A percentile compares a stretch with the other conserved stretches of the same genome.
These are phyloP conservation scores for Philantomba maxwellii DNA, from an alignment of 2,113 vertebrate genomes.

Conservation along the genomic window DNA sequence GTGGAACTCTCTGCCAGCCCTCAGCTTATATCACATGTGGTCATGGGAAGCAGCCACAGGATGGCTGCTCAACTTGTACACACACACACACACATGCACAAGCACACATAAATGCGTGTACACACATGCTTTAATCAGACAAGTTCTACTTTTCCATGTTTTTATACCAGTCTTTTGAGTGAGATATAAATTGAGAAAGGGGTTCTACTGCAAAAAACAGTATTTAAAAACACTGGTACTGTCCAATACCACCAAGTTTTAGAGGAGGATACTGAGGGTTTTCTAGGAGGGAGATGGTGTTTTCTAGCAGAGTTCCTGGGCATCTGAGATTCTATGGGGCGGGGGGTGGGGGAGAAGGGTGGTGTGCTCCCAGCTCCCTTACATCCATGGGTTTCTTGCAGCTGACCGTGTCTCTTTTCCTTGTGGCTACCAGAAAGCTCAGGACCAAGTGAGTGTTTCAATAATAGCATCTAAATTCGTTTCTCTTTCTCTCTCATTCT, in stretches of 20 bases:
- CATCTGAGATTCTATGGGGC: no score
- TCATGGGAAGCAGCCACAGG: not conserved
- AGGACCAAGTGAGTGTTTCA: not conserved
- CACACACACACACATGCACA: not conserved
- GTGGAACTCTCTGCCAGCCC: no score
- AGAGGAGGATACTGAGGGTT: no score
- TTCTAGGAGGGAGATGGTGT: no score
- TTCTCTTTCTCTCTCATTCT: not conserved
- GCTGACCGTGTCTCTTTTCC: not conserved
- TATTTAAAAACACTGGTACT: not conserved
- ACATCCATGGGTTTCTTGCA: not conserved
- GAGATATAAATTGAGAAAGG: not conserved
- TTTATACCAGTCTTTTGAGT: not conserved
- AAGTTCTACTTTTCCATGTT: not conserved
- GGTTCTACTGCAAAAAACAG: not conserved
- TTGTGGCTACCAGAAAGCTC: not conserved
- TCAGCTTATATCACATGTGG: not conserved
- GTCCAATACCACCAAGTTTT: not conserved
- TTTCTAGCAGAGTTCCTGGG: no score
- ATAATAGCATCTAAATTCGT: not conserved
- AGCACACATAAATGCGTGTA: no score
- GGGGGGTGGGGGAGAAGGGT: not conserved
- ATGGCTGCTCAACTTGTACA: not conserved
- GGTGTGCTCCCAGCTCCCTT: not conserved
- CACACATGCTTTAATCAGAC: not conserved